Evolutionary conservation across 2,797 vertebrate species (phyloP), one percentile per base, ranked within the genome.

Genomic region (Lateolabrax maculatus): DNA sequence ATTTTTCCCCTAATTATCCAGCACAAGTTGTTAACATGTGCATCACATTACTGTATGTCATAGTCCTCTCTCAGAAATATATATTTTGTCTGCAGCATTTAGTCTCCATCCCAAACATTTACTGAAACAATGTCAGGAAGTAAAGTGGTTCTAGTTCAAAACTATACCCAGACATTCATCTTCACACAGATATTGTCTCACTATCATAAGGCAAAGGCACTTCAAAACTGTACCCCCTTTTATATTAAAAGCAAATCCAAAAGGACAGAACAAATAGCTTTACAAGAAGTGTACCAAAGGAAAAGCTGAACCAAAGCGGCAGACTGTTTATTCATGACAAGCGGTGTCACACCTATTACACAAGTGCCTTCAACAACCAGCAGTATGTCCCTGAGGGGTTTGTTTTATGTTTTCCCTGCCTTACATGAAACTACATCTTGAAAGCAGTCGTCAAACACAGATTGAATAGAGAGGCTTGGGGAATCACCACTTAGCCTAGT

Each of bases 371-470:
- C 51, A 82, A 84, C 58, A 76, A 49, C 23, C 13, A 78, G 75
- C n/a, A 1, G 44, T 60, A 34, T 18, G 10, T 87, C 90, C 86
- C 89, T 18, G 29, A 76, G 68, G 80, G 76, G 31, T 39, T 74
- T 85, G 43, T 85, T 92, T 91, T 84, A 79, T 85, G 81, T 76
- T 77, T 48, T 65, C 9, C 46, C 60, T 61, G 65, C 43, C 60
- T 67, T 57, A 60, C 77, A 80, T 80, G 53, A 87, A 87, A 83
- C 71, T 62, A 49, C 61, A 44, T 76, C 71, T 83, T 90, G 57
- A 89, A 87, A 87, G 89, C 63, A 61, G 44, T 49, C 29, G 9
- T 91, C 73, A 90, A 88, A 85, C 55, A 62, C 57, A 74, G 66
- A 83, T 82, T 88, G 80, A 90, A 88, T 77, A 80, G 44, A 81